Evolutionary conservation across 2,888 invertebrate species (phyloP), one percentile per base, ranked within the genome.

Genomic region (Darwinula stevensoni): DNA sequence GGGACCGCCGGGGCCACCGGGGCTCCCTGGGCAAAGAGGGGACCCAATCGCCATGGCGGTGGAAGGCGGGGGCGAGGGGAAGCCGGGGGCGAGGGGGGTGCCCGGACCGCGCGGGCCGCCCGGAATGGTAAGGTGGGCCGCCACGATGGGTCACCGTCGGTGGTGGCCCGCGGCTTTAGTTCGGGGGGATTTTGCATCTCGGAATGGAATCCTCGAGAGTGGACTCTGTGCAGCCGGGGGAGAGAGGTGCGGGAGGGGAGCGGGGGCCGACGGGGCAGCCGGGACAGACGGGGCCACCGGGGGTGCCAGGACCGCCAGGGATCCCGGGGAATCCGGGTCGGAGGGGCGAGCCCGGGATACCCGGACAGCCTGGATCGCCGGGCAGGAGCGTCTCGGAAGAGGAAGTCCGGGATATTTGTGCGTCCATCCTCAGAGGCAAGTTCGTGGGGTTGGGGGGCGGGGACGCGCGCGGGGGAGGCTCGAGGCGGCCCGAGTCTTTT

Each of bases 321-420:
- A 44, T 57, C 18, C 56, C 59, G 30, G 67, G 68, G 36, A 48
- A 54, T 9, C 54, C 60, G 2, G 67, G 56, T 5, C 39, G 43
- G 16, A 41, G 46, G 31, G 52, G 52, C 18, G 42, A 43, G 14
- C 44, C 46, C n/a, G 53, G 53, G 22, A 44, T 44, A 34, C 43
- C 49, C 5, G 55, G 54, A 34, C 42, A 42, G 26, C 44, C 47
- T 11, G 53, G 55, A 9, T 13, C 28, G 34, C 48, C 71, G 70
- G 57, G 59, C 6, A 56, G 62, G 37, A 63, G 63, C 41, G 59
- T 66, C 38, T 58, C 64, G 0, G 74, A 74, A 48, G 55, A 57
- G 4, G 74, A 76, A 51, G 60, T 82, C 13, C 57, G 70, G 39
- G 74, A 74, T 40, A 69, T 82, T 42, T 78, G 78, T 47, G 64